Percentiles rank a stretch among this genome's conserved stretches.
phyloP scores from a whole-genome alignment of 2,113 vertebrate genomes.

The Oryzias melastigma region DNA sequence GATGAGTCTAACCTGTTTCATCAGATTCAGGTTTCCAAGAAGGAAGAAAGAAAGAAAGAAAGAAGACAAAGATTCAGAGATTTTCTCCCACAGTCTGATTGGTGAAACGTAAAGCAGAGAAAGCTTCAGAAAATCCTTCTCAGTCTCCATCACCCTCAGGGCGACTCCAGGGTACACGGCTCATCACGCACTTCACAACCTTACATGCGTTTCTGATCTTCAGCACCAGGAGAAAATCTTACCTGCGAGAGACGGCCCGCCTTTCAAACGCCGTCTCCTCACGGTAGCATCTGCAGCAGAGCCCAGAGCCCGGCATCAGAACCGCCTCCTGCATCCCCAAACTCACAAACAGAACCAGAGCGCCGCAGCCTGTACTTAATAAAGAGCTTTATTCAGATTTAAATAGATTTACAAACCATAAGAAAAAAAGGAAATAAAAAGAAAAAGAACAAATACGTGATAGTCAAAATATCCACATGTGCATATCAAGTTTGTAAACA shows the following conservation, averaged over 20 bases:
- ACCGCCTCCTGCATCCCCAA: background rate
- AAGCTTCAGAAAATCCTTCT: slow-evolving; percentile 56
- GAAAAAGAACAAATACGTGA: slow-evolving; percentile 60
- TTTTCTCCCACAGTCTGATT: background rate
- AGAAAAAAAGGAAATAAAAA: slow-evolving; percentile 63
- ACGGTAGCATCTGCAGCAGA: slow-evolving; percentile 30
- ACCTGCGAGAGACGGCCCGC: slow-evolving; percentile 23
- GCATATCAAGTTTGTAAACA: slow-evolving; percentile 76
- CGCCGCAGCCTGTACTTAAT: slow-evolving; percentile 53
- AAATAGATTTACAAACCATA: slow-evolving; percentile 83
- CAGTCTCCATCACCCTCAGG: slow-evolving; percentile 50
- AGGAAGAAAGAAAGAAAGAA: background rate
- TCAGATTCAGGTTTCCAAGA: background rate
- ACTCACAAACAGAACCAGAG: background rate
- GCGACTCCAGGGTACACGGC: slow-evolving; percentile 34
- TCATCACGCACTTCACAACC: slow-evolving; percentile 28
- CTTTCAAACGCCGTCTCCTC: slow-evolving; percentile 1
- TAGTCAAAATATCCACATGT: slow-evolving; percentile 72
- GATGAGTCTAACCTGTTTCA: slow-evolving; percentile 6
- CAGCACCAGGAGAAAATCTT: slow-evolving; percentile 5
- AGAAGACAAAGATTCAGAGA: background rate
- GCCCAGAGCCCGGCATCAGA: slow-evolving; percentile 4
- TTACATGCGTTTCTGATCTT: background rate
- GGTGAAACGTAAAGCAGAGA: background rate
- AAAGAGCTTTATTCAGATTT: slow-evolving; percentile 81